Base-by-base conservation (phyloP, 2,888 invertebrate genomes). In the Tenthredo distinguenda region DNA sequence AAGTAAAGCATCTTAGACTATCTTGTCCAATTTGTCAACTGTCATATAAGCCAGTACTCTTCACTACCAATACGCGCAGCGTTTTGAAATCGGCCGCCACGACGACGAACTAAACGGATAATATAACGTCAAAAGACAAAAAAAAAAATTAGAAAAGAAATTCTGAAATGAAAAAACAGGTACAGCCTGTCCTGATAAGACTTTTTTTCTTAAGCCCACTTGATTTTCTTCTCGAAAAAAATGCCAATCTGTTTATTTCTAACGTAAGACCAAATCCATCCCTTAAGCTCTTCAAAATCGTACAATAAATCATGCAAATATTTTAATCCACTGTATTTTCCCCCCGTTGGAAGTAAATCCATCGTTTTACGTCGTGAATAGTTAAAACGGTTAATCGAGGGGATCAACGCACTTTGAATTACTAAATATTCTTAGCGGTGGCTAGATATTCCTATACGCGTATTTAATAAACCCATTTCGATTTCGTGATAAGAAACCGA, bases 351-450 rank as follows among this genome's bases (percentile, higher is more conserved):
- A 74, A 74, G 43, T 74, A 40, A 40, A 74, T 26, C 47, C 74
- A 40, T 74, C 40, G 47, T 74, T 43, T 74, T 43, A n/a, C n/a
- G 18, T n/a, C n/a, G 72, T n/a, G n/a, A 37, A n/a, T n/a, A 72
- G 15, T 40, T 37, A n/a, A 37, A 40, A 72, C 7, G 15, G 72
- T 34, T 72, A 37, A 37, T 37, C n/a, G 4, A n/a, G 34, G 72
- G n/a, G 15, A 37, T 37, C 40, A 43, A 7, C 26, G 15, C 68
- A 68, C 18, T 34, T 34, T 26, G 68, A 34, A 34, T 34, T 34
- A 31, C 34, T 68, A 4, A 26, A 62, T 62, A 62, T 62, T 62
- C 26, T 62, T 62, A 26, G 12, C 62, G 2, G 62, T 62, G 62
- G 26, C 26, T 62, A 21, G 10, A 26, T 26, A 26, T 62, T 58